These are phyloP conservation scores for Macrotrachela quadricornifera DNA, from an alignment of 1,140 invertebrate genomes.

Conservation along the genomic window DNA sequence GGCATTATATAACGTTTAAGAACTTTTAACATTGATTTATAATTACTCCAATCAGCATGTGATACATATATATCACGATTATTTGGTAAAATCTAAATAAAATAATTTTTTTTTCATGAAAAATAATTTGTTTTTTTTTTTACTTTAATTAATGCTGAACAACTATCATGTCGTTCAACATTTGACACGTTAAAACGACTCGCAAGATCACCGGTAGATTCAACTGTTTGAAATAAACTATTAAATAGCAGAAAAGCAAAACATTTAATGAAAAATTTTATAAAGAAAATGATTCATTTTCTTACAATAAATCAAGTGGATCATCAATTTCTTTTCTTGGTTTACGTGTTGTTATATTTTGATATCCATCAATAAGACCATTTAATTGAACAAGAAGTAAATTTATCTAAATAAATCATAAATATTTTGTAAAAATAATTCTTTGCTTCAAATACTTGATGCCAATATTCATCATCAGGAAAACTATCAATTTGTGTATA, in stretches of 20 bases:
- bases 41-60: conserved; percentile 50
- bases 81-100: conserved; percentile 20
- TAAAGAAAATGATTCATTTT: too few relatives aligned
- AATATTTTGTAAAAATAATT: conserved; percentile 1
- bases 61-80: conserved; percentile 38
- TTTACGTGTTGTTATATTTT: conserved; percentile 11
- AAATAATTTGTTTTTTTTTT: background rate
- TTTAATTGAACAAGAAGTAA: conserved; percentile 32
- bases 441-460: conserved; percentile 39
- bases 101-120: background rate
- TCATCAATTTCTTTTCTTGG: background rate
- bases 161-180: conserved; percentile 27
- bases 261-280: conserved; percentile 8
- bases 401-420: conserved; percentile 23
- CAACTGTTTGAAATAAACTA: too few relatives aligned
- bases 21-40: conserved; percentile 61
- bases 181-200: conserved; percentile 41
- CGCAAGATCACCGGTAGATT: too few relatives aligned
- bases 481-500: conserved; percentile 35
- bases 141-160: conserved; percentile 11
- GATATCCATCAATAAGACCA: conserved; percentile 33
- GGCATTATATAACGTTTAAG: conserved; percentile 68
- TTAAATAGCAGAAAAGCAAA: conserved; percentile 11
- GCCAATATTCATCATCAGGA: conserved; percentile 47
- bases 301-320: conserved; percentile 3